Conservation (phyloP, 2,888 invertebrate genomes). For the Gymnoscelis rufifasciata region DNA sequence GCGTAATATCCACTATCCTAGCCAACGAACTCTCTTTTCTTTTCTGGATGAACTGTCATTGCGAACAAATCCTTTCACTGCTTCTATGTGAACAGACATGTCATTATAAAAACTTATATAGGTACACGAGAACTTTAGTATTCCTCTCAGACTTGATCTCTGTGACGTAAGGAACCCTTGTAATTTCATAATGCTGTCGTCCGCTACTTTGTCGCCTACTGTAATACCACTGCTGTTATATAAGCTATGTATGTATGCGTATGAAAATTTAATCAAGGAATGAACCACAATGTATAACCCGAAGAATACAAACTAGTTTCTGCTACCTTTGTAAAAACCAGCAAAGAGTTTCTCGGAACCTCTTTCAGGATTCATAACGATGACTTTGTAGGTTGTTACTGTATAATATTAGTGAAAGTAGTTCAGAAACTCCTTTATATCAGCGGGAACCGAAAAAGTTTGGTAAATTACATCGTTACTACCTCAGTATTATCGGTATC, state of each 20-base stretch:
- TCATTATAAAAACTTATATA: background rate
- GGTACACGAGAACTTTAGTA: conserved; percentile 1
- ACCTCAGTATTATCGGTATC: too few relatives aligned
- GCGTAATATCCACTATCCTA: too few relatives aligned
- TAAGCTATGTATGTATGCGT: conserved; percentile 5
- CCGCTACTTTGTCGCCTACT: conserved; percentile 16
- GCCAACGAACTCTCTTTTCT: too few relatives aligned
- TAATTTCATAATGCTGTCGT: conserved; percentile 20
- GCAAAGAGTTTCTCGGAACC: background rate
- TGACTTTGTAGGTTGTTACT: background rate
- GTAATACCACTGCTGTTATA: conserved; percentile 11
- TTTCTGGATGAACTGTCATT: background rate
- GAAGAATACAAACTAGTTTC: conserved; percentile 4
- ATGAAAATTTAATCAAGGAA: conserved; percentile 21
- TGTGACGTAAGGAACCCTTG: conserved; percentile 16
- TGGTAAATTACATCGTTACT: background rate
- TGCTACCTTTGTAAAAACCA: background rate
- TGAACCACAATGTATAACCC: conserved; percentile 5
- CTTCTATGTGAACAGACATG: background rate
- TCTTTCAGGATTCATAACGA: background rate
- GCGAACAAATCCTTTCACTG: background rate
- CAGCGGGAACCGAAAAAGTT: conserved; percentile 1
- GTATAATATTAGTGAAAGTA: background rate
- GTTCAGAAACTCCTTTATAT: background rate
- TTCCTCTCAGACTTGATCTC: conserved; percentile 16